Base-by-base conservation (phyloP, 2,888 invertebrate genomes). In the Drosophila yooni region DNA sequence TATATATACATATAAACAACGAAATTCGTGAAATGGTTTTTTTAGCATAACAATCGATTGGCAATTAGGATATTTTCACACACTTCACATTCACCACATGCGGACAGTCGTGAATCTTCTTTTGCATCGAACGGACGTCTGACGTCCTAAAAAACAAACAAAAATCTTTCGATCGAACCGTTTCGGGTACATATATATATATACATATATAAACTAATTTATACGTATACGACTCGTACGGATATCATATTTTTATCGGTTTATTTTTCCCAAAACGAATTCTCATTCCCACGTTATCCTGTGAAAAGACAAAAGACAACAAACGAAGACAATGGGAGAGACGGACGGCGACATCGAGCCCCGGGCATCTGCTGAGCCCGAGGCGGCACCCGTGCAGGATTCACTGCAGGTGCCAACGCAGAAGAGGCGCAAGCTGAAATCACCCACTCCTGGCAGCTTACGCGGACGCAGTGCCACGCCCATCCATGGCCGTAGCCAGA, bases 381-480 rank as follows among this genome's bases (percentile, higher is more conserved):
- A 93, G 76, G 88, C 90, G 36, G 73, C 91, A 29, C 88, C 93
- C 27, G 92, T 78, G 50, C 91, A 91, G 83, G 93, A 93, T 74
- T 83, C 91, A 13, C 77, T 93, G 51, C 91, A 92, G 74, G 91
- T 93, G 69, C 93, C 93, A 53, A 88, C 86, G 50, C 91, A 91
- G 77, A 93, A 93, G 81, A 91, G 82, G 78, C 91, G 92, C 11
- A 92, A 92, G 76, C 87, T 93, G 29, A 93, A 93, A 81, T 93
- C 93, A 7, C 93, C 93, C 38, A 93, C 93, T 69, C 93, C 93
- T 46, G 90, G 91, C 38, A 91, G 91, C 52, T 70, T 93, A 56
- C 92, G 93, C 70, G 93, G 93, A 56, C 92, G 93, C 38, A 93
- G 93, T 85, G 91, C 92, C 71, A 93, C 93, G 51, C 93, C 93